A percentile compares a stretch with the other conserved stretches of the same genome.
Evolutionary conservation across 2,797 vertebrate genomes (phyloP).

Genomic region (Gephyroberyx darwinii): DNA sequence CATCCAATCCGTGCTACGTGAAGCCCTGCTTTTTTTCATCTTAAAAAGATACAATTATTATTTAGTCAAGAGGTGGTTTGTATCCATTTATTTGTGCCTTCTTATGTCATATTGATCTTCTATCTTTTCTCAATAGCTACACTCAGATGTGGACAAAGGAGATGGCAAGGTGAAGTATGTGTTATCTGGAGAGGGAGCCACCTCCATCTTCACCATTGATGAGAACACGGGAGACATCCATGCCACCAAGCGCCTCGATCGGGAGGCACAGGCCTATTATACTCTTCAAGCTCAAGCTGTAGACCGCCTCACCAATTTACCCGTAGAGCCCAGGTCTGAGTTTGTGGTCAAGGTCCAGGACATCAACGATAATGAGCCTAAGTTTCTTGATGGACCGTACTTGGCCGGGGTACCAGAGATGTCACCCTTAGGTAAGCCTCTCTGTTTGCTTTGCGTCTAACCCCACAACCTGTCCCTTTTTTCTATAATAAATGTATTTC

Average conservation of each 20-base stretch:
- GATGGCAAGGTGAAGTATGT: slow-evolving; percentile 97
- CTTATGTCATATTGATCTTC: neutral
- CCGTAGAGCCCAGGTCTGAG: slow-evolving; percentile 91
- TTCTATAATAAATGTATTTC: neutral
- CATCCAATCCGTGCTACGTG: neutral
- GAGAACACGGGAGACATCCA: slow-evolving; percentile 98
- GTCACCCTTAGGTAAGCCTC: slow-evolving; percentile 91
- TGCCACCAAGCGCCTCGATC: slow-evolving; percentile 93
- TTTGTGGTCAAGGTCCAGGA: slow-evolving; percentile 98
- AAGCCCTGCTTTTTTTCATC: slow-evolving; percentile 22
- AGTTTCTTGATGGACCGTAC: slow-evolving; percentile 95
- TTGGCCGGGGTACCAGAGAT: slow-evolving; percentile 93
- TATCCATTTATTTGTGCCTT: neutral
- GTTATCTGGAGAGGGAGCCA: slow-evolving; percentile 92
- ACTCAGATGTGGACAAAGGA: slow-evolving; percentile 97
- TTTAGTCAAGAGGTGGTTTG: neutral
- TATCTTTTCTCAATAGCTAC: slow-evolving; percentile 84
- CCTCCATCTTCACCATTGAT: slow-evolving; percentile 98
- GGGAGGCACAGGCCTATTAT: slow-evolving; percentile 96
- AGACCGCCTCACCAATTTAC: slow-evolving; percentile 88
- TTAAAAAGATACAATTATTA: slow-evolving; percentile 10
- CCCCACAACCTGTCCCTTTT: neutral
- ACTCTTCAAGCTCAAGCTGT: slow-evolving; percentile 93
- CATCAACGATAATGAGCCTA: slow-evolving; percentile 97
- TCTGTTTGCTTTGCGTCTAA: slow-evolving; percentile 8